Percentiles rank a stretch among this genome's conserved stretches.
These are phyloP conservation scores for Oryzias javanicus DNA, from an alignment of 2,113 vertebrate genomes.

Conservation along the genomic window DNA sequence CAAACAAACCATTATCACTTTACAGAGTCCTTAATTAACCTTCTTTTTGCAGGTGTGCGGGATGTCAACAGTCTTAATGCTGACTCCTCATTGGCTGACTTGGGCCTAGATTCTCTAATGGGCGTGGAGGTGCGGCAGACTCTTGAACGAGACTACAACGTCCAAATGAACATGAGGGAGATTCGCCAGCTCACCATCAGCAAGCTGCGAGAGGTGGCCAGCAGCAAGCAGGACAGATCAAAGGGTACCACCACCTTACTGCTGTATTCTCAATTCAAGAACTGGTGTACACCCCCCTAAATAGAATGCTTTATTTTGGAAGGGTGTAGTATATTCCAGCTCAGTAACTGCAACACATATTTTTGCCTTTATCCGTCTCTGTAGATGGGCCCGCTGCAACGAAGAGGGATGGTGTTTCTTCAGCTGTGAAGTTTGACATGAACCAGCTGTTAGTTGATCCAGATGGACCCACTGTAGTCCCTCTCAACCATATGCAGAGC, in stretches of 20 bases:
- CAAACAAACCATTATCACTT: too few relatives aligned
- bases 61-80: slow-evolving; percentile 83
- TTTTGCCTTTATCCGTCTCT: not conserved
- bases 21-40: not conserved
- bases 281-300: too few relatives aligned
- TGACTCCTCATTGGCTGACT: slow-evolving; percentile 85
- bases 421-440: slow-evolving; percentile 77
- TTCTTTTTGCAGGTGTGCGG: slow-evolving; percentile 80
- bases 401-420: slow-evolving; percentile 18
- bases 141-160: slow-evolving; percentile 88
- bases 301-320: too few relatives aligned
- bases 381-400: slow-evolving; percentile 61
- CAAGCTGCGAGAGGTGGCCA: slow-evolving; percentile 83
- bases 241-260: slow-evolving; percentile 65
- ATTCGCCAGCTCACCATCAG: slow-evolving; percentile 88
- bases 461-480: slow-evolving; percentile 78
- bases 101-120: slow-evolving; percentile 96
- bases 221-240: slow-evolving; percentile 45
- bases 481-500: slow-evolving; percentile 85
- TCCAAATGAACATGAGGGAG: slow-evolving; percentile 89
- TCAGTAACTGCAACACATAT: not conserved
- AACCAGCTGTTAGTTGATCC: slow-evolving; percentile 86
- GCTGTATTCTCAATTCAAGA: too few relatives aligned
- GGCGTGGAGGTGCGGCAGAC: slow-evolving; percentile 95
- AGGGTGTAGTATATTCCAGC: too few relatives aligned